A percentile compares a stretch with the other conserved stretches of the same genome.
Evolutionary conservation across 2,797 vertebrate genomes (phyloP).

Genomic region (Melanotaenia nigrans): DNA sequence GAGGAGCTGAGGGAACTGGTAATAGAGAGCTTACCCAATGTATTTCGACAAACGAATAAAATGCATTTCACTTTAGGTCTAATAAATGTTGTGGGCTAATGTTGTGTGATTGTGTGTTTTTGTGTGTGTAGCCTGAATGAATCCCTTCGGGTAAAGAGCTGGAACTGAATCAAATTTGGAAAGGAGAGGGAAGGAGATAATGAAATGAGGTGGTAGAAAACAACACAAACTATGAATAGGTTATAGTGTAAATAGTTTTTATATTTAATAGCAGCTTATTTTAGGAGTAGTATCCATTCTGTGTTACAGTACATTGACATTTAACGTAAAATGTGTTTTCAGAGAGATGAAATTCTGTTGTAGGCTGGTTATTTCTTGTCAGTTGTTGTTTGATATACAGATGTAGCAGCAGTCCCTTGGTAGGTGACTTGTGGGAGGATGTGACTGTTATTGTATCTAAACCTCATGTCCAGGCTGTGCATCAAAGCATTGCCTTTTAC

Average conservation of each 20-base stretch:
- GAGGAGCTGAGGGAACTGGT: constrained; percentile 46
- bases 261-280: constrained; percentile 39
- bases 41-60: constrained; percentile 50
- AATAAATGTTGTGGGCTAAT: constrained; percentile 29
- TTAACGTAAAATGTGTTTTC: constrained; percentile 31
- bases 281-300: constrained; percentile 20
- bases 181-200: constrained; percentile 48
- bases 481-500: constrained; percentile 74
- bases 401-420: constrained; percentile 22
- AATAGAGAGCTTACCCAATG: constrained; percentile 24
- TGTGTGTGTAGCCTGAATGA: constrained; percentile 27
- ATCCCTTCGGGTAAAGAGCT: constrained; percentile 43
- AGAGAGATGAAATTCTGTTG: constrained; percentile 1
- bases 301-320: constrained; percentile 24
- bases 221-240: constrained; percentile 36
- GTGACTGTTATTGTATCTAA: constrained; percentile 43
- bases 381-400: constrained; percentile 25
- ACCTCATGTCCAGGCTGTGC: constrained; percentile 57
- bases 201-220: constrained; percentile 44
- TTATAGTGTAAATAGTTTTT: constrained; percentile 20
- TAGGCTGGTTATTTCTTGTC: constrained; percentile 14
- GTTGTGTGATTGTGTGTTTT: constrained; percentile 10
- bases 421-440: constrained; percentile 42
- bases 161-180: constrained; percentile 51
- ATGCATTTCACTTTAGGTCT: constrained; percentile 48